Conservation (phyloP, 2,113 vertebrate genomes). For the Poeciliopsis turrubarensis region DNA sequence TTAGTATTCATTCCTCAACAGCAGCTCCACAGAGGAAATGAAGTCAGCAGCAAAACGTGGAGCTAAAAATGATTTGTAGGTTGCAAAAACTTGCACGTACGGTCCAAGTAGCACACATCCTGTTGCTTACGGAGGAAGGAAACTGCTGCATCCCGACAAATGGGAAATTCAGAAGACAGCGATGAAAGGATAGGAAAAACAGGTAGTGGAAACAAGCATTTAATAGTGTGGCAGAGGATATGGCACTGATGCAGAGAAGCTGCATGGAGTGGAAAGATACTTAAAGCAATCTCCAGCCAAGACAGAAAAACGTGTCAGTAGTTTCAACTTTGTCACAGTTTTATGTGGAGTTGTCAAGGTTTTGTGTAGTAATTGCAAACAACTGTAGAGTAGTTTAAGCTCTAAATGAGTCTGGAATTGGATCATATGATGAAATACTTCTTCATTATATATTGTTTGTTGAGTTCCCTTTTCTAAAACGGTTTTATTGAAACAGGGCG, state of each 20-base stretch:
- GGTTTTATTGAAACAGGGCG: slow-evolving; percentile 24
- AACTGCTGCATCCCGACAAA: slow-evolving; percentile 37
- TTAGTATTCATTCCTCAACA: background rate
- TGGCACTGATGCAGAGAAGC: slow-evolving; percentile 2
- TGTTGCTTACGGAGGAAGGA: slow-evolving; percentile 71
- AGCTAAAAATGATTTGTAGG: slow-evolving; percentile 52
- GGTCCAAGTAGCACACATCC: slow-evolving; percentile 58
- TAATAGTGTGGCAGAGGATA: slow-evolving; percentile 28
- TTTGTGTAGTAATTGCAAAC: background rate
- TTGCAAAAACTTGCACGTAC: slow-evolving; percentile 33
- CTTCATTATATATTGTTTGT: too few relatives aligned
- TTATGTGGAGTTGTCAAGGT: background rate
- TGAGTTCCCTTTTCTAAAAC: slow-evolving; percentile 11
- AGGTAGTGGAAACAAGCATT: slow-evolving; percentile 45
- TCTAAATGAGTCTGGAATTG: too few relatives aligned
- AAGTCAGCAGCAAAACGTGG: background rate
- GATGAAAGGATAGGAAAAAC: slow-evolving; percentile 54
- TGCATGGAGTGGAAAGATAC: slow-evolving; percentile 15
- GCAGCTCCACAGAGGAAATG: slow-evolving; percentile 15
- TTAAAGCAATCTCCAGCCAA: slow-evolving; percentile 4
- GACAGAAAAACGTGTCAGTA: slow-evolving; percentile 13
- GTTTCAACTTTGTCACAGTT: slow-evolving; percentile 1
- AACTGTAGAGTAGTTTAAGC: too few relatives aligned
- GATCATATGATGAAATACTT: too few relatives aligned
- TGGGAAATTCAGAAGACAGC: slow-evolving; percentile 59